phyloP scores from a whole-genome alignment of 2,113 vertebrate genomes.

The Cygnus atratus region DNA sequence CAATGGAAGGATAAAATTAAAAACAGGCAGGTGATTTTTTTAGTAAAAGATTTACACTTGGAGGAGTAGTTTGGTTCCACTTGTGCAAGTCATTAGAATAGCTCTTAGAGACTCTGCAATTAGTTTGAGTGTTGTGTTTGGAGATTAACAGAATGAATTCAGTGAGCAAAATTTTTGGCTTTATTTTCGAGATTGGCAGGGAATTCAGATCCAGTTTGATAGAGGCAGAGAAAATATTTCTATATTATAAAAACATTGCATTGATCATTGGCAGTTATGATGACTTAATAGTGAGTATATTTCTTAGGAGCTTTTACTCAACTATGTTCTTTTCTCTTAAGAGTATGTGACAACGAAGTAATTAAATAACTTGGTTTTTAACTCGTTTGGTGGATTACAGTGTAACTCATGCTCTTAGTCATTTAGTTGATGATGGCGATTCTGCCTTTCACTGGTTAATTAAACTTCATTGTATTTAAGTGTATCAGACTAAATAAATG shows the following conservation, averaged over 20 bases:
- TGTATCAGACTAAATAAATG: background rate
- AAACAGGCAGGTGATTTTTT: background rate
- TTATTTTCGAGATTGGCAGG: background rate
- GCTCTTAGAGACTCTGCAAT: rapidly evolving
- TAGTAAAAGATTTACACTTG: background rate
- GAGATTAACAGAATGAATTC: background rate
- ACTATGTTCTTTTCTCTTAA: background rate
- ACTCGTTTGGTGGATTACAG: background rate
- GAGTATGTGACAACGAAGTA: background rate
- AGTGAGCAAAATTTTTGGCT: background rate
- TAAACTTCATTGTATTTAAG: background rate
- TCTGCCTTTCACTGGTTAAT: background rate
- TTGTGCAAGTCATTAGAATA: background rate
- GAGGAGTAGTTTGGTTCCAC: background rate
- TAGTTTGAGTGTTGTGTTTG: background rate
- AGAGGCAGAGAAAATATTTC: background rate
- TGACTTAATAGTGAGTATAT: background rate
- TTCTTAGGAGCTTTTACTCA: background rate
- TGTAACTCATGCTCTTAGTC: background rate
- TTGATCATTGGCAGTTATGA: background rate
- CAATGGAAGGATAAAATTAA: background rate
- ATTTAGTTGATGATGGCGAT: background rate
- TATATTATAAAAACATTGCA: background rate
- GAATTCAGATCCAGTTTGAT: background rate
- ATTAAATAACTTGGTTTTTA: background rate